phyloP scores from a whole-genome alignment of 2,113 vertebrate species.

The Tenebrosternarchus preto region DNA sequence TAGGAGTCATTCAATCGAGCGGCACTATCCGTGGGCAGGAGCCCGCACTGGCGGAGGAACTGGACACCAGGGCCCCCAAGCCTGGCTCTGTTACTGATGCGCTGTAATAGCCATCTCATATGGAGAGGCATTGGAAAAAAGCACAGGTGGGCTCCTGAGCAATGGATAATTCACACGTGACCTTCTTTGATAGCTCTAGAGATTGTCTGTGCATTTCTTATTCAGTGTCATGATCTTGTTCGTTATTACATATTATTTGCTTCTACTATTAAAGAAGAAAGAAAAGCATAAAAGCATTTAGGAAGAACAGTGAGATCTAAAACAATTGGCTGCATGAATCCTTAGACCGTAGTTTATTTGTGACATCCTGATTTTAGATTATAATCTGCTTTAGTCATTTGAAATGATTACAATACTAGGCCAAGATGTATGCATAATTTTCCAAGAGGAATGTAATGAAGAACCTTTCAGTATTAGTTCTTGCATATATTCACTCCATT shows the following conservation, averaged over 20 bases:
- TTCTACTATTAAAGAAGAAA: not conserved
- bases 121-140: conserved; percentile 50
- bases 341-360: too few relatives aligned
- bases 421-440: too few relatives aligned
- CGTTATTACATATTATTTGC: not conserved
- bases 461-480: too few relatives aligned
- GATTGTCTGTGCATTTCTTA: conserved; percentile 18
- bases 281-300: conserved; percentile 33
- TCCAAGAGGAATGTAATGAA: too few relatives aligned
- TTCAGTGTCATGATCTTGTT: conserved; percentile 1
- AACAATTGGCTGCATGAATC: too few relatives aligned
- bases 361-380: too few relatives aligned
- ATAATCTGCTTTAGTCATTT: too few relatives aligned
- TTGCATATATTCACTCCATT: too few relatives aligned
- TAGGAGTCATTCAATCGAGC: conserved; percentile 56
- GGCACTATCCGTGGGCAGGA: conserved; percentile 44
- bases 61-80: conserved; percentile 47
- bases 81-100: conserved; percentile 47
- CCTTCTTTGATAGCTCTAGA: conserved; percentile 22
- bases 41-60: conserved; percentile 46
- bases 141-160: conserved; percentile 43
- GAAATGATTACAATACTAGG: too few relatives aligned
- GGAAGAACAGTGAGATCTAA: too few relatives aligned
- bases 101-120: conserved; percentile 48
- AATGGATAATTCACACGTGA: conserved; percentile 49